Percentiles rank a stretch among this genome's conserved stretches.
Conservation (phyloP, 2,113 vertebrate species). For the Dipodomys stephensi region DNA sequence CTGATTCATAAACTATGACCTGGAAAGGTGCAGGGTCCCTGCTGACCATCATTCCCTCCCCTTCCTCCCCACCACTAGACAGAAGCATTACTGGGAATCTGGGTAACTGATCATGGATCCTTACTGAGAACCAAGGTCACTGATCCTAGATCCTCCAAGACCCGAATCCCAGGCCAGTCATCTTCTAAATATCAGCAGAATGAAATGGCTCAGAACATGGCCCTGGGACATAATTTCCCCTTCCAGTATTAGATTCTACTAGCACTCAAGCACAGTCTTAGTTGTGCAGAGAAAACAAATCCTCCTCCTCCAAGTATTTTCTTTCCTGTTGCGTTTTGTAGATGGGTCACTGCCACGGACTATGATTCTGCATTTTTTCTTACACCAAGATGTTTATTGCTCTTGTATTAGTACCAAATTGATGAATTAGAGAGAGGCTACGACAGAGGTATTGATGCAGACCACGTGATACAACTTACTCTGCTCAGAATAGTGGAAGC, state of each 20-base stretch:
- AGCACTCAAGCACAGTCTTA: not conserved
- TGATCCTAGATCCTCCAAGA: not conserved
- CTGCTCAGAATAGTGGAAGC: constrained; percentile 80
- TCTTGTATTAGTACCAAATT: constrained; percentile 81
- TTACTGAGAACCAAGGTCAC: rapidly evolving
- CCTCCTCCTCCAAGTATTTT: not conserved
- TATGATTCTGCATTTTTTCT: constrained; percentile 78
- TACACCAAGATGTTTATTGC: constrained; percentile 78
- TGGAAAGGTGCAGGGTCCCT: rapidly evolving
- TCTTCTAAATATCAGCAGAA: not conserved
- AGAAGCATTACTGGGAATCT: not conserved
- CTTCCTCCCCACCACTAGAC: too few species aligned
- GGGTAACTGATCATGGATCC: not conserved
- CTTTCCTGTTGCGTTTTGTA: not conserved
- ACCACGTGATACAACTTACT: constrained; percentile 78
- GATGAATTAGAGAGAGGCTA: constrained; percentile 82
- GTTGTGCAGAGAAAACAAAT: not conserved
- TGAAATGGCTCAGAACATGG: not conserved
- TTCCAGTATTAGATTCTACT: not conserved
- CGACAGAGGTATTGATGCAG: constrained; percentile 81
- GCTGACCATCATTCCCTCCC: not conserved
- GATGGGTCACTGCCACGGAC: not conserved
- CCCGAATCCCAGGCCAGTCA: too few species aligned
- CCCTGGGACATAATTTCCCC: not conserved
- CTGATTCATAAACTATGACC: not conserved